Evolutionary conservation across 2,797 vertebrate species (phyloP), one percentile per base, ranked within the genome.

Genomic region (Paguma larvata): DNA sequence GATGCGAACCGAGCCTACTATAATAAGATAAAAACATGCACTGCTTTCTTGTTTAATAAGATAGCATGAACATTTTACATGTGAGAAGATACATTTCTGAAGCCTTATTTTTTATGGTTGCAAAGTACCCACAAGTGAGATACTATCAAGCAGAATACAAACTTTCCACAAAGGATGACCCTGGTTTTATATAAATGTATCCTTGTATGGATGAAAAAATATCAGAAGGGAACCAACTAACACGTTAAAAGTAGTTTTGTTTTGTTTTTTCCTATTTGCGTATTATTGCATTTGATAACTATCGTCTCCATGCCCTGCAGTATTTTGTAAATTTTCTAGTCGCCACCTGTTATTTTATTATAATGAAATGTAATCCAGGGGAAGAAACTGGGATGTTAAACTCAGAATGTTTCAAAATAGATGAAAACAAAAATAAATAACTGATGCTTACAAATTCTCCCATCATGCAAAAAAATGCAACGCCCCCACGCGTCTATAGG

Each of bases 381-480:
- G 13, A 93, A 91, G 27, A 79, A 75, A 59, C 85, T 18, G 94
- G 48, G 7, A 90, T 88, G 62, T 73, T 95, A 92, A 97, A 89
- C 89, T 89, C 44, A 91, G 41, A 87, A 68, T 59, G 32, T 78
- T 91, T 85, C 32, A 59, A 91, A 79, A 30, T n/a, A 83, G 73
- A 85, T 32, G 13, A 82, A 96, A 56, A 16, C 72, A 86, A 75
- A 87, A 83, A 82, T 56, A 77, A 65, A 16, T 15, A 65, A 56
- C 27, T n/a, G 11, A n/a, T 41, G 38, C 34, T 85, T 85, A 32
- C 48, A 87, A 68, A 27, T 84, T 38, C 30, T 89, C 19, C 46
- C 4, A 19, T 80, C 7, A 80, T 7, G 21, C 32, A 19, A 70
- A 67, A 75, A 65, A 70, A 48, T 15, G 32, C 78, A 88, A 88